These are phyloP conservation scores for Hypselothyrea guttata DNA, from an alignment of 2,888 invertebrate genomes.

Conservation along the genomic window DNA sequence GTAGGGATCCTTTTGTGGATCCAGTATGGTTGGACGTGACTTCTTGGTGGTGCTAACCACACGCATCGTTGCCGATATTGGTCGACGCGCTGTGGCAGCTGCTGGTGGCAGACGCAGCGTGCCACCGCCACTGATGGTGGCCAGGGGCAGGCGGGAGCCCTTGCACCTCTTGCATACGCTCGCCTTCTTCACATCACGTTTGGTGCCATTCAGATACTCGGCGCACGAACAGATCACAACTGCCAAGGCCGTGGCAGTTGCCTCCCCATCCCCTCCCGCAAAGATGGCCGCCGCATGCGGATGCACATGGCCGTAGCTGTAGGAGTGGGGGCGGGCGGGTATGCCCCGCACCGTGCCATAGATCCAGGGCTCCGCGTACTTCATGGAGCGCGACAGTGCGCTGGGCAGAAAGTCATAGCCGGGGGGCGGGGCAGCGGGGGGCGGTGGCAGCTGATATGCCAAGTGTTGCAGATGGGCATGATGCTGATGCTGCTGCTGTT, in stretches of 20 bases:
- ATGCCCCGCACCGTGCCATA: conserved; percentile 89
- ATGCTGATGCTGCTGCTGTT: conserved; percentile 56
- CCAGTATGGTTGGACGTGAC: conserved; percentile 86
- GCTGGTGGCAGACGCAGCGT: conserved; percentile 83
- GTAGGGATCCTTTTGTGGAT: conserved; percentile 89
- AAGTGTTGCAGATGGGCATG: conserved; percentile 46
- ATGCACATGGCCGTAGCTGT: conserved; percentile 73
- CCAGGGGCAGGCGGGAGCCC: conserved; percentile 89
- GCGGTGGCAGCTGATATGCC: conserved; percentile 57
- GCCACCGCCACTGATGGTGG: conserved; percentile 87
- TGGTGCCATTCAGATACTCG: conserved; percentile 90
- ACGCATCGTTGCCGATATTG: conserved; percentile 85
- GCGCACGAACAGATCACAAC: conserved; percentile 91
- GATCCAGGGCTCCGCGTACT: conserved; percentile 92
- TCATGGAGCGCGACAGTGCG: conserved; percentile 91
- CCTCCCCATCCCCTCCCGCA: conserved; percentile 38
- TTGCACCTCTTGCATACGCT: conserved; percentile 92
- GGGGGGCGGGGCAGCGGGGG: conserved; percentile 43
- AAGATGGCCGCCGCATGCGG: conserved; percentile 75
- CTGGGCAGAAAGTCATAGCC: conserved; percentile 82
- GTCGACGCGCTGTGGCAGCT: conserved; percentile 60
- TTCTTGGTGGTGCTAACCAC: conserved; percentile 84
- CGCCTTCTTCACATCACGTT: conserved; percentile 88
- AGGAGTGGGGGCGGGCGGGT: conserved; percentile 80
- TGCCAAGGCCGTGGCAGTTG: conserved; percentile 83